A percentile compares a stretch with the other conserved stretches of the same genome.
Conservation (phyloP, 1,140 invertebrate species). For the Caerostris darwini region DNA sequence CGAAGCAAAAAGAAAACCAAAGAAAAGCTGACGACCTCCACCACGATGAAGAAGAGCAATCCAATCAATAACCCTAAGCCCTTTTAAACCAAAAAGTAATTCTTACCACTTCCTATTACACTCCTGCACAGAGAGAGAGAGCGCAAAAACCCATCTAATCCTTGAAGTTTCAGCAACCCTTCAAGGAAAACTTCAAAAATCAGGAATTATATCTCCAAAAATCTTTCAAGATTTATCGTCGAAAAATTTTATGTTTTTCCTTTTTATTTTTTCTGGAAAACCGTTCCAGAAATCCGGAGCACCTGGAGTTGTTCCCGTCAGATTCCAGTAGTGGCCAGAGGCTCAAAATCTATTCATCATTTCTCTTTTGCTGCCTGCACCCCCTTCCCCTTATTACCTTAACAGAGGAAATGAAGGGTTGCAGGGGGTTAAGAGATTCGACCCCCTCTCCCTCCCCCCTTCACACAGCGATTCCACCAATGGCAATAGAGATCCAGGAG, state of each 20-base stretch:
- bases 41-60: not conserved
- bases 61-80: slow-evolving; percentile 4
- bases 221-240: slow-evolving; percentile 1
- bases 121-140: not conserved
- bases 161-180: not conserved
- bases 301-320: slow-evolving; percentile 51
- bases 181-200: not conserved
- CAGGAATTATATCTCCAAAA: slow-evolving; percentile 6
- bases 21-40: too few relatives aligned
- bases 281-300: not conserved
- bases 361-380: not conserved
- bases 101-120: not conserved
- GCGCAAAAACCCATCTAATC: not conserved
- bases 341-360: slow-evolving; percentile 37
- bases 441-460: not conserved
- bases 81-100: not conserved
- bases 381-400: not conserved
- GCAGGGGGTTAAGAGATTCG: not conserved
- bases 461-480: not conserved
- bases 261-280: not conserved
- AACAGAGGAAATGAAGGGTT: too few relatives aligned
- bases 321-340: slow-evolving; percentile 29
- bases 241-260: not conserved
- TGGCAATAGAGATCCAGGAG: not conserved
- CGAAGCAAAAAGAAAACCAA: too few relatives aligned